Conservation (phyloP, 1,140 invertebrate species). For the Physella acuta region DNA sequence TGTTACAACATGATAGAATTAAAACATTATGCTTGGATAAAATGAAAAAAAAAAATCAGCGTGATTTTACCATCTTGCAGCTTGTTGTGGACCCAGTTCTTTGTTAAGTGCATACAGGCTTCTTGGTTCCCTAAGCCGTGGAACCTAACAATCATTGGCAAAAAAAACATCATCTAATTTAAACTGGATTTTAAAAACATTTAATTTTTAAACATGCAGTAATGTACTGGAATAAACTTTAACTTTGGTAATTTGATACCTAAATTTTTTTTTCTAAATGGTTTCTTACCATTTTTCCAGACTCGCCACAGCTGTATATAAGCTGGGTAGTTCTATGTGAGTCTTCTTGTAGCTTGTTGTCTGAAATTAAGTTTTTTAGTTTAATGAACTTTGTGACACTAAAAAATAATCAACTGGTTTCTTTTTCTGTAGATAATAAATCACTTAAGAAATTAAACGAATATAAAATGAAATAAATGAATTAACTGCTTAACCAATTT, state of each 20-base stretch:
- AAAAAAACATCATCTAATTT: not conserved
- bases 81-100: conserved; percentile 54
- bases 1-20: too few relatives aligned
- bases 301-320: conserved; percentile 46
- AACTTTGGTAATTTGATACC: not conserved
- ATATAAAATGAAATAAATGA: too few relatives aligned
- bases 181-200: too few relatives aligned
- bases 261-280: not conserved
- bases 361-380: too few relatives aligned
- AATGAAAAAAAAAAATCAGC: too few relatives aligned
- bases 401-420: too few relatives aligned
- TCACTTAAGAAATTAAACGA: too few relatives aligned
- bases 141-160: conserved; percentile 35
- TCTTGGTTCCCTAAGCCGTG: conserved; percentile 51
- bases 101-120: conserved; percentile 53
- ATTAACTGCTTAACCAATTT: too few relatives aligned
- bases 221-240: not conserved
- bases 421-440: too few relatives aligned
- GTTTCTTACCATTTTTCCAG: conserved; percentile 43
- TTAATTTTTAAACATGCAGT: too few relatives aligned
- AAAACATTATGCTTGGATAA: too few relatives aligned
- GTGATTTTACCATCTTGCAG: conserved; percentile 54
- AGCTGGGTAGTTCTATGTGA: conserved; percentile 50
- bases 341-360: conserved; percentile 46
- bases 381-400: too few relatives aligned